These are phyloP conservation scores for Boloria euphrosyne DNA, from an alignment of 2,888 invertebrate species.

Conservation along the genomic window DNA sequence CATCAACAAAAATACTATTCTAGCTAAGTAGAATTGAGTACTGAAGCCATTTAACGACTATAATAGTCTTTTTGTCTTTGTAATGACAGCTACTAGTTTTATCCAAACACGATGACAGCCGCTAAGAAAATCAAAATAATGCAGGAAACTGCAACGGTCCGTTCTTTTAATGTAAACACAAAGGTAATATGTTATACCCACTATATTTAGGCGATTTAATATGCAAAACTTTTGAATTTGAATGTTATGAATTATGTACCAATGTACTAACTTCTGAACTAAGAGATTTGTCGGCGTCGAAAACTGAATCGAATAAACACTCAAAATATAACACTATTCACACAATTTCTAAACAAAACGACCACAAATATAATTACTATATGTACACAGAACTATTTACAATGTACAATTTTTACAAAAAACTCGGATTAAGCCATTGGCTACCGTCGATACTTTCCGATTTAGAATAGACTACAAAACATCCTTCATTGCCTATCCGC, in stretches of 20 bases:
- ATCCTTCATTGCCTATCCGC: conserved; percentile 81
- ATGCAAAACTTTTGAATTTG: conserved; percentile 52
- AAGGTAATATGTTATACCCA: conserved; percentile 68
- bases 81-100: conserved; percentile 69
- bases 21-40: conserved; percentile 49
- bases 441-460: conserved; percentile 84
- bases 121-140: conserved; percentile 77
- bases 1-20: conserved; percentile 61
- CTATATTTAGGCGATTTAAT: conserved; percentile 49
- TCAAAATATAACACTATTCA: conserved; percentile 84
- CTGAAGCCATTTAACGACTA: conserved; percentile 59
- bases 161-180: conserved; percentile 81
- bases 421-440: conserved; percentile 86
- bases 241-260: conserved; percentile 62
- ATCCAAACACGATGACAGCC: conserved; percentile 77
- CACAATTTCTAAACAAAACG: conserved; percentile 83
- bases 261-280: conserved; percentile 72
- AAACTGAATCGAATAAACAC: conserved; percentile 83
- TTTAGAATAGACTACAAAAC: conserved; percentile 79
- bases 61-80: conserved; percentile 66
- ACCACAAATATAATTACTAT: conserved; percentile 87
- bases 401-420: conserved; percentile 86
- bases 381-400: conserved; percentile 89
- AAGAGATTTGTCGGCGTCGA: conserved; percentile 83
- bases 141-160: conserved; percentile 79